A percentile compares a stretch with the other conserved stretches of the same genome.
These are phyloP conservation scores for Fistularia commersonii DNA, from an alignment of 2,797 vertebrate species.

Conservation along the genomic window DNA sequence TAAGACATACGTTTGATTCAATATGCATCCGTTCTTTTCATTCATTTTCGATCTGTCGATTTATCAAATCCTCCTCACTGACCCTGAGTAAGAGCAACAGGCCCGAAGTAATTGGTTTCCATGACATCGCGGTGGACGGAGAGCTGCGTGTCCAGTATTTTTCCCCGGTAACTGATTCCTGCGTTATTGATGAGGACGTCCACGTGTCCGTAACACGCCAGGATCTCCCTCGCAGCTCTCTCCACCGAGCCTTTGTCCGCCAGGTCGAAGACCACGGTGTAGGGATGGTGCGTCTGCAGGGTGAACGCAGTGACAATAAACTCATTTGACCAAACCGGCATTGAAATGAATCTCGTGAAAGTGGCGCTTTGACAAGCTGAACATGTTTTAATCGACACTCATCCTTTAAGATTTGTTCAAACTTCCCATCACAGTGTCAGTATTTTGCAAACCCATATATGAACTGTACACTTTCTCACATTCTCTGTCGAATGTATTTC, in stretches of 20 bases:
- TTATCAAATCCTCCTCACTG: conserved; percentile 2
- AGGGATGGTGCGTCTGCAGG: conserved; percentile 70
- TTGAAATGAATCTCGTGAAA: too few species aligned
- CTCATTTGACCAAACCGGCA: too few species aligned
- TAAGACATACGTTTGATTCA: too few species aligned
- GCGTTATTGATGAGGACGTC: conserved; percentile 95
- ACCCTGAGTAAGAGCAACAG: conserved; percentile 98
- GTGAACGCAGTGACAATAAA: conserved; percentile 1
- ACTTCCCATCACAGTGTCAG: too few species aligned
- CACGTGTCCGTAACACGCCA: conserved; percentile 81
- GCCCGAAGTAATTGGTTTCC: conserved; percentile 97
- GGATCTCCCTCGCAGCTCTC: conserved; percentile 81
- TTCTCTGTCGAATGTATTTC: too few species aligned
- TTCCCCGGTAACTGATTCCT: conserved; percentile 92
- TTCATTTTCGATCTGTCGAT: neutral
- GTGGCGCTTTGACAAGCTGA: too few species aligned
- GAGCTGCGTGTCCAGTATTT: conserved; percentile 80
- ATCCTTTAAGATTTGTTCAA: too few species aligned
- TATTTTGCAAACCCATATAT: too few species aligned
- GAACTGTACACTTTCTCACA: too few species aligned
- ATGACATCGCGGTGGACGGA: conserved; percentile 90
- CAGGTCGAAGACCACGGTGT: conserved; percentile 85
- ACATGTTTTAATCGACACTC: too few species aligned
- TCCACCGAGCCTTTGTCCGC: conserved; percentile 67
- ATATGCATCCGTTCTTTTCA: neutral